A percentile compares a stretch with the other conserved stretches of the same genome.
These are phyloP conservation scores for Pyralis farinalis DNA, from an alignment of 2,888 invertebrate genomes.

Conservation along the genomic window DNA sequence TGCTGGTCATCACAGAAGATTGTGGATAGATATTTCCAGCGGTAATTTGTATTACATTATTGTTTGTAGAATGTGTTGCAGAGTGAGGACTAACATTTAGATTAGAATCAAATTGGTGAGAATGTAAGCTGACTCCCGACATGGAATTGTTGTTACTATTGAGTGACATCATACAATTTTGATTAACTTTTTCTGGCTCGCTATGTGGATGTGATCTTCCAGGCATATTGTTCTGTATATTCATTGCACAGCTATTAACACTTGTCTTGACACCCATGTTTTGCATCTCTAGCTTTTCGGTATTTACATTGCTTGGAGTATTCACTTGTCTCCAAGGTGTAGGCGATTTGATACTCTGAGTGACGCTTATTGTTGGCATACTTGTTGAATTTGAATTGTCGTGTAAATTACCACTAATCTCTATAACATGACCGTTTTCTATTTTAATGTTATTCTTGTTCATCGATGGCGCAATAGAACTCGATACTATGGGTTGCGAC, in stretches of 20 bases:
- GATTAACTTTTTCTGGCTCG: constrained; percentile 60
- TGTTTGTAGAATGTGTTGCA: constrained; percentile 55
- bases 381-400: constrained; percentile 52
- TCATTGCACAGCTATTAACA: constrained; percentile 48
- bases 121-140: constrained; percentile 51
- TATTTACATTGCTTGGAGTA: constrained; percentile 33
- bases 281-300: constrained; percentile 62
- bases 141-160: constrained; percentile 45
- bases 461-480: constrained; percentile 63
- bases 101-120: constrained; percentile 64
- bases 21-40: constrained; percentile 72
- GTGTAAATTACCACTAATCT: constrained; percentile 71
- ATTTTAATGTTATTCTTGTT: constrained; percentile 63
- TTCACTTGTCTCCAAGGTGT: constrained; percentile 70
- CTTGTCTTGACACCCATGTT: constrained; percentile 55
- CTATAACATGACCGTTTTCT: constrained; percentile 70
- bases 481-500: constrained; percentile 73
- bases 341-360: constrained; percentile 69
- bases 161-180: constrained; percentile 59
- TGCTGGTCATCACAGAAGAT: constrained; percentile 58
- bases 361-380: constrained; percentile 69
- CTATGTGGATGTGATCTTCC: constrained; percentile 48
- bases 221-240: constrained; percentile 48
- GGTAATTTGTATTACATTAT: constrained; percentile 72
- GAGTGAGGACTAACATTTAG: constrained; percentile 64